phyloP scores from a whole-genome alignment of 2,113 vertebrate species.

The Eira barbara region DNA sequence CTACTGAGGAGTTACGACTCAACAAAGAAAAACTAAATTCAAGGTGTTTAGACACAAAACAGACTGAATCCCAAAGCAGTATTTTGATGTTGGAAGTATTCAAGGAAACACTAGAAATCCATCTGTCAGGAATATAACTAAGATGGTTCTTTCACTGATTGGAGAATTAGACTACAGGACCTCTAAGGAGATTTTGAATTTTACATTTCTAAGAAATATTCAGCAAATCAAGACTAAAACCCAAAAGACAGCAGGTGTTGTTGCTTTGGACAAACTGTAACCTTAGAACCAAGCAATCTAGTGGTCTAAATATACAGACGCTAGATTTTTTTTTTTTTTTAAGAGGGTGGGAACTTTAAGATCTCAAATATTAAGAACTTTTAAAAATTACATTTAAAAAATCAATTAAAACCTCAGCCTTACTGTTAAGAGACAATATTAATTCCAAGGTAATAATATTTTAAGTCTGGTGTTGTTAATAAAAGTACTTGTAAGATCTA shows the following conservation, averaged over 20 bases:
- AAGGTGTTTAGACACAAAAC: not conserved
- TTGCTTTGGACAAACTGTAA: not conserved
- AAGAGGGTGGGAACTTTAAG: not conserved
- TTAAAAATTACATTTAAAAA: not conserved
- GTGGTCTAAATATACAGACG: not conserved
- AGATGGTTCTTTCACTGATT: not conserved
- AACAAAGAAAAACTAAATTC: slow-evolving; percentile 30
- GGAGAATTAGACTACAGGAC: not conserved
- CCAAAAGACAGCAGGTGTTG: not conserved
- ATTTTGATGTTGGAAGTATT: not conserved
- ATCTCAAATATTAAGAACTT: not conserved
- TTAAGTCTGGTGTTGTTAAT: not conserved
- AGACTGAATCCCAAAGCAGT: not conserved
- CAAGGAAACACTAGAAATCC: not conserved
- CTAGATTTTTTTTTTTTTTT: not conserved
- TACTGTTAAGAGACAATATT: not conserved
- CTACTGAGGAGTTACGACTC: not conserved
- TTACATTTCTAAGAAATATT: not conserved
- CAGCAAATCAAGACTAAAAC: not conserved
- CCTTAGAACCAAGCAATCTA: not conserved
- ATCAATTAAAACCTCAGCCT: not conserved
- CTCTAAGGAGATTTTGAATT: not conserved
- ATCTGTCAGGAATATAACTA: not conserved
- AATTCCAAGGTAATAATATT: slow-evolving; percentile 11
- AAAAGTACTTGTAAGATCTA: not conserved